Evolutionary conservation across 92 coral and sea anemone genomes (phyloP).

Genomic region (Blastomussa wellsi): DNA sequence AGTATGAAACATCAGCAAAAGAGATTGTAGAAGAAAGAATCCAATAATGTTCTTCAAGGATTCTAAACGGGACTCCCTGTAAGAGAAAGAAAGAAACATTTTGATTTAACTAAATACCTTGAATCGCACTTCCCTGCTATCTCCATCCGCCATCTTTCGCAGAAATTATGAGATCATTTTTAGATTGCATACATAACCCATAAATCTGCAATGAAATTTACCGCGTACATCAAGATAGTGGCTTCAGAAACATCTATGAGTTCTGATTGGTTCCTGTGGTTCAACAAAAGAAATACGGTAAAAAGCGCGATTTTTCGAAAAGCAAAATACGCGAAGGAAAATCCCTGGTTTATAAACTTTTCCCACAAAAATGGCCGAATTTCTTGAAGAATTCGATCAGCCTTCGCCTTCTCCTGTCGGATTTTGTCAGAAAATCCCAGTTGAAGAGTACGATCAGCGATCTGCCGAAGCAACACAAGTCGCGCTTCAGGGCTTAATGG

Average conservation of each 20-base stretch:
- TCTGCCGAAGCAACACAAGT: slow-evolving; percentile 51
- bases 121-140: slow-evolving; percentile 18
- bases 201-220: not conserved
- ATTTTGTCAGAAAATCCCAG: slow-evolving; percentile 47
- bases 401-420: slow-evolving; percentile 51
- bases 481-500: slow-evolving; percentile 49
- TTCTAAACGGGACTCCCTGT: no score
- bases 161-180: not conserved
- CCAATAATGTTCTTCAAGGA: not conserved
- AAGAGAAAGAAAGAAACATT: not conserved
- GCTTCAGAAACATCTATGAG: not conserved
- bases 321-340: not conserved
- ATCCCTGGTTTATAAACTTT: not conserved
- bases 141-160: slow-evolving; percentile 21
- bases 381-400: slow-evolving; percentile 57
- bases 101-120: slow-evolving; percentile 15
- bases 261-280: slow-evolving; percentile 23
- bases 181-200: not conserved
- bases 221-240: slow-evolving; percentile 13
- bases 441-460: slow-evolving; percentile 51
- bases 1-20: not conserved
- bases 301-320: slow-evolving; percentile 35
- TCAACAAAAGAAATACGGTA: not conserved
- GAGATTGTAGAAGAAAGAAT: not conserved
- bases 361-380: slow-evolving; percentile 50